Base-by-base conservation (phyloP, 2,113 vertebrate genomes). In the Dicerorhinus sumatrensis region DNA sequence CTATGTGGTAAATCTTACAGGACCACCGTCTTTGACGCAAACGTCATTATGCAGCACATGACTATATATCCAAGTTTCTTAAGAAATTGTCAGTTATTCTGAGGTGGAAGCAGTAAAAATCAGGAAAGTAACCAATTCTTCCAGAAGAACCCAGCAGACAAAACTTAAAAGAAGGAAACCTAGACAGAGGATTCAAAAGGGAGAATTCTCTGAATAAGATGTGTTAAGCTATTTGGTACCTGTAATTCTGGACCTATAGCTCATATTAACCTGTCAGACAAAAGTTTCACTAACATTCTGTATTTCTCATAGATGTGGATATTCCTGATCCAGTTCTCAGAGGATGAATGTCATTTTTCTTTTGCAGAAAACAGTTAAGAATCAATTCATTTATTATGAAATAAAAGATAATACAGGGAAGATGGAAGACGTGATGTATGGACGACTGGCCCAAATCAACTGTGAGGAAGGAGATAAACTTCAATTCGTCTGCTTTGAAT, bases 401-500 rank as follows among this genome's bases (percentile, higher is more conserved):
- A 83, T 97, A 62, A 2, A 27, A 90, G 95, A 98, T 56, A 31
- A 92, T 8, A 96, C 95, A 48, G 95, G 94, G 72, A 67, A 2
- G 27, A 96, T 97, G 80, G 39, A 94, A 20, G 91, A 96, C 3
- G 0, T 79, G 5, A 69, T 92, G 23, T 82, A 72, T 42, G 94
- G 95, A 92, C 11, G 92, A 13, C 72, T 94, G 80, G 56, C 88
- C 29, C 67, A 23, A 10, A 12, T 86, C 58, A 42, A 42, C 14
- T 97, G 96, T 79, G 85, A 96, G 0, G 42, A 58, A 83, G 88
- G 96, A 0, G 94, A 96, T 46, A 96, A 67, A 42, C 62, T 95
- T 20, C 60, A 9, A n/a, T 91, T 97, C 12, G 16, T 51, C 56
- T 97, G 91, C 75, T 97, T 97, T 90, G 88, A 98, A 60, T 2